Evolutionary conservation across 1,140 invertebrate genomes (phyloP), one percentile per base, ranked within the genome.

Genomic region (Nixonia krombeini): DNA sequence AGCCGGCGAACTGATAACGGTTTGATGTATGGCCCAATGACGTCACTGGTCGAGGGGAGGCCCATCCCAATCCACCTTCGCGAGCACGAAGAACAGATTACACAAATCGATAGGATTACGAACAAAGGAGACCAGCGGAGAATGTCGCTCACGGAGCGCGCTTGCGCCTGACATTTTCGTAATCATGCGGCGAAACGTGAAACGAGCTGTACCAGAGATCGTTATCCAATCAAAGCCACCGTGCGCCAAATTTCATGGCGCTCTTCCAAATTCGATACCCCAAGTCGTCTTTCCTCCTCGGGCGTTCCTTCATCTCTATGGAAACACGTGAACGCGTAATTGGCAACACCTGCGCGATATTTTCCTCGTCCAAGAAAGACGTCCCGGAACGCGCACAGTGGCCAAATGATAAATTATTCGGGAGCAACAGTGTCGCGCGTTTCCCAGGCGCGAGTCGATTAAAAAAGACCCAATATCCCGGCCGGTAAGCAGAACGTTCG

Each of bases 11-110:
- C 74, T 78, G 76, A 76, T 76, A 78, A 78, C 74, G 71, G 69
- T 75, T 78, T 78, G 76, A 78, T 78, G 74, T 78, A 78, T 78
- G 74, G 72, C 63, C 68, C 73, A 74, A 72, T 79, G 75, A 80
- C 76, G 78, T 79, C 78, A 80, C 74, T 75, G 75, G 72, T 69
- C 66, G 74, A 77, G 65, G 71, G 71, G 70, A 63, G 47, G 59
- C 55, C 69, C 65, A 70, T 64, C 58, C 66, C 46, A 59, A 63
- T 50, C 62, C 57, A 66, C 65, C 66, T 63, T 65, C 64, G 47
- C 57, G 57, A 62, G 56, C 67, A 66, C 73, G 67, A 71, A 76
- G 74, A 76, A 76, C 72, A 78, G 76, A 78, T 78, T 76, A 76
- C 72, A 76, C 69, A 71, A 74, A 78, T 78, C 74, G 76, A 76